phyloP scores from a whole-genome alignment of 1,140 invertebrate species.

The Lepidurus arcticus region DNA sequence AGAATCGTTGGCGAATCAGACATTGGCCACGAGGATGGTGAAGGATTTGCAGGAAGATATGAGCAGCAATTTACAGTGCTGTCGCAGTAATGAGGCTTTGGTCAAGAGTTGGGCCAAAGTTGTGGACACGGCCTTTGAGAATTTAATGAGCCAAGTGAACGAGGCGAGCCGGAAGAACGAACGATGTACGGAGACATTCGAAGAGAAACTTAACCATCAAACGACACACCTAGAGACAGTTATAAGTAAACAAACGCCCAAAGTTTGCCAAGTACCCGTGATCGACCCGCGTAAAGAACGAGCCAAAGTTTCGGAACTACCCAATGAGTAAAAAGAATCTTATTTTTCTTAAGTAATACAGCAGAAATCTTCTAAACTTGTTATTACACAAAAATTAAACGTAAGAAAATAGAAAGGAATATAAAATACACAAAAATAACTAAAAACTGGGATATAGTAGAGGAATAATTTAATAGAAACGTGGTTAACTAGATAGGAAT shows the following conservation, averaged over 20 bases:
- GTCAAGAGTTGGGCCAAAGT: constrained; percentile 20
- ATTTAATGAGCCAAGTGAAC: constrained; percentile 23
- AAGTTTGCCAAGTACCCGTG: background rate
- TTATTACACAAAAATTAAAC: too few relatives aligned
- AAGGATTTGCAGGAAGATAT: constrained; percentile 31
- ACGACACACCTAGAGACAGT: background rate
- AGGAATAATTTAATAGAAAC: too few relatives aligned
- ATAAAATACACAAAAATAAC: too few relatives aligned
- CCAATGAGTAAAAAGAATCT: background rate
- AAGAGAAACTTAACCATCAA: constrained; percentile 28
- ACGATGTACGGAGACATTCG: background rate
- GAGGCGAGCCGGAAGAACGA: constrained; percentile 27
- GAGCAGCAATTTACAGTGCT: constrained; percentile 28
- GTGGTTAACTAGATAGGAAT: too few relatives aligned
- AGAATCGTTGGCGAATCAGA: constrained; percentile 30
- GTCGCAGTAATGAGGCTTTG: constrained; percentile 27
- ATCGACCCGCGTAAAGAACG: background rate
- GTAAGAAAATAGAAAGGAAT: too few relatives aligned
- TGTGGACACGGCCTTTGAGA: constrained; percentile 27
- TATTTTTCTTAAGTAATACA: background rate
- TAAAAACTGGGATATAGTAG: too few relatives aligned
- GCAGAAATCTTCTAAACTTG: too few relatives aligned
- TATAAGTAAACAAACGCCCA: background rate
- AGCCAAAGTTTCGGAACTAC: background rate
- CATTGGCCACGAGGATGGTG: background rate